Conservation (phyloP, 2,113 vertebrate species). For the Mesembrinibis cayennensis region DNA sequence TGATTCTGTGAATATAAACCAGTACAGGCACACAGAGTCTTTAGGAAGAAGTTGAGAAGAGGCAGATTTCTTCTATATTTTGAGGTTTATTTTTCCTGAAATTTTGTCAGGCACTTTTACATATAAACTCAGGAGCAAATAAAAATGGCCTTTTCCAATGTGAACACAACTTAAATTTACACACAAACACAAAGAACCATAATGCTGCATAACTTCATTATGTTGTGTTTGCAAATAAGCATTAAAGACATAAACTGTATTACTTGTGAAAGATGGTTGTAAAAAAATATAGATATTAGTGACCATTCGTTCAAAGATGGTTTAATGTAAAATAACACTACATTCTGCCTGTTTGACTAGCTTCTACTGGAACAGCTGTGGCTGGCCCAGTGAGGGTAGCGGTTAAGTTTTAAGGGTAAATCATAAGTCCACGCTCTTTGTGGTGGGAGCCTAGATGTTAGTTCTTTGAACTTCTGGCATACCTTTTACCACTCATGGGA, state of each 20-base stretch:
- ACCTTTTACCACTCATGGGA: neutral
- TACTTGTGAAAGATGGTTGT: neutral
- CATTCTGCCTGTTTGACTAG: neutral
- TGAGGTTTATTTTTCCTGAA: neutral
- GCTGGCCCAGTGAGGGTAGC: neutral
- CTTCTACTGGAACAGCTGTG: neutral
- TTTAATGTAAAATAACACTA: neutral
- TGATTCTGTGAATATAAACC: neutral
- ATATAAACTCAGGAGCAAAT: neutral
- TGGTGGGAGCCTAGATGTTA: neutral
- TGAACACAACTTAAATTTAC: neutral
- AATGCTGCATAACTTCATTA: neutral
- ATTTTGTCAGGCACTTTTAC: neutral
- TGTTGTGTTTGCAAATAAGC: neutral
- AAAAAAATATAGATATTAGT: neutral
- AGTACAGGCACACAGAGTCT: neutral
- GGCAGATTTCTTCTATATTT: neutral
- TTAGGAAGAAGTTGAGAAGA: neutral
- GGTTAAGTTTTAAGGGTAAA: neutral
- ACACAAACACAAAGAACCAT: neutral
- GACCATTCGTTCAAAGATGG: neutral
- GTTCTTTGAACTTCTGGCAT: neutral
- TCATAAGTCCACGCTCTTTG: neutral
- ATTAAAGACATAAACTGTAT: neutral
- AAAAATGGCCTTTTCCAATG: neutral